A percentile compares a stretch with the other conserved stretches of the same genome.
Conservation (phyloP, 1,140 invertebrate genomes). For the Lasioglossum albipes region DNA sequence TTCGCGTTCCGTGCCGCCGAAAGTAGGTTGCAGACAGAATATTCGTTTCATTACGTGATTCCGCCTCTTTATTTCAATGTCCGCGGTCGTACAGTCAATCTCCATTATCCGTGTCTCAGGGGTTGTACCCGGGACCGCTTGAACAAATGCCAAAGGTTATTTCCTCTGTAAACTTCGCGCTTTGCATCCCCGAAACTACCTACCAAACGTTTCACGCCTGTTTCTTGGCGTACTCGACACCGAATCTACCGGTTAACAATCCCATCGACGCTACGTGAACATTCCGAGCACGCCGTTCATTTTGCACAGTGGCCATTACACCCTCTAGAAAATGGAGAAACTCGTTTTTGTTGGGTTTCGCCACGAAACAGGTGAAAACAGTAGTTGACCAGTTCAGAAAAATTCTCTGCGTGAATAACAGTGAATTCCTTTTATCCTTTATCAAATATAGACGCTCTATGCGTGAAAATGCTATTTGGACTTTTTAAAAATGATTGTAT, state of each 20-base stretch:
- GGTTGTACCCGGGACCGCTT: slow-evolving; percentile 21
- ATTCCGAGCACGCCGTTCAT: slow-evolving; percentile 1
- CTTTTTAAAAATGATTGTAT: no score
- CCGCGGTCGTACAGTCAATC: slow-evolving; percentile 29
- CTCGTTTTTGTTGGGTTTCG: no score
- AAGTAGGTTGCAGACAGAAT: slow-evolving; percentile 35
- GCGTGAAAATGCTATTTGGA: no score
- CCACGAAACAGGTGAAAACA: no score
- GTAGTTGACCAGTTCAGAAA: no score
- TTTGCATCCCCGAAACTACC: slow-evolving; percentile 11
- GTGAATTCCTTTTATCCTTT: no score
- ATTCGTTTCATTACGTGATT: slow-evolving; percentile 41
- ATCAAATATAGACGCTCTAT: no score
- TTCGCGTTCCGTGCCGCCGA: neutral
- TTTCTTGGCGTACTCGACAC: neutral
- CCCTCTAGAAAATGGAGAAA: no score
- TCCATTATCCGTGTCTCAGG: slow-evolving; percentile 38
- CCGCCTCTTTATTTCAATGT: slow-evolving; percentile 44
- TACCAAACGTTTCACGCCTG: slow-evolving; percentile 4
- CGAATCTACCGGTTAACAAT: slow-evolving; percentile 2
- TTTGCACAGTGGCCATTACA: no score
- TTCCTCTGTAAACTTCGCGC: slow-evolving; percentile 29
- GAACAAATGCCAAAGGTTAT: slow-evolving; percentile 48
- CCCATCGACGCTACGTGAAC: neutral
- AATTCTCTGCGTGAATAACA: no score